phyloP scores from a whole-genome alignment of 2,797 vertebrate genomes.

The Anguilla obscura region DNA sequence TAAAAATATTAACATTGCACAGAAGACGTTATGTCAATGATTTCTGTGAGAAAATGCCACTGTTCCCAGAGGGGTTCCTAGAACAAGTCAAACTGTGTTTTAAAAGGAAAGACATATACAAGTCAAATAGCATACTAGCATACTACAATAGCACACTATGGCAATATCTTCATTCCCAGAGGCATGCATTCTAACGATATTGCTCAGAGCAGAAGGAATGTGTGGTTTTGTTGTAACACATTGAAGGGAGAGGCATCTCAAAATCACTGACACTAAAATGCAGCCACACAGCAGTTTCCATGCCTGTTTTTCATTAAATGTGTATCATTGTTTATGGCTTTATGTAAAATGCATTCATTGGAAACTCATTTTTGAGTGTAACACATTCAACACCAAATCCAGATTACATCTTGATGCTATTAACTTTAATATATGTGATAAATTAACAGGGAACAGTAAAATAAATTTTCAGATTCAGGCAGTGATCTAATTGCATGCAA shows the following conservation, averaged over 20 bases:
- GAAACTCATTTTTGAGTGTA: neutral
- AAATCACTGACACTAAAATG: neutral
- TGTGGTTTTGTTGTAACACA: neutral
- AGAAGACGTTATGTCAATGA: neutral
- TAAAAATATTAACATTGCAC: neutral
- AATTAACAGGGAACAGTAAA: neutral
- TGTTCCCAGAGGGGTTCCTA: neutral
- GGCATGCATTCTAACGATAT: neutral
- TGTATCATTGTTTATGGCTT: neutral
- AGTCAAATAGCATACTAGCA: neutral
- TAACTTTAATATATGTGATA: too few relatives aligned
- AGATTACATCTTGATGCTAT: too few relatives aligned
- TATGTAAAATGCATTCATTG: neutral
- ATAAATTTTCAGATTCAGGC: neutral
- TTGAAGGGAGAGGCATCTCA: neutral
- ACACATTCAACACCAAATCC: neutral
- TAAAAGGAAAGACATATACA: conserved; percentile 10
- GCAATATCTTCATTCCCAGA: neutral
- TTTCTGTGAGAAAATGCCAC: neutral
- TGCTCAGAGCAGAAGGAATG: neutral
- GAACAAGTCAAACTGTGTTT: conserved; percentile 13
- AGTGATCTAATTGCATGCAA: conserved; percentile 7
- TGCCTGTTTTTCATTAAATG: neutral
- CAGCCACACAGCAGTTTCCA: neutral
- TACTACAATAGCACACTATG: neutral